These are phyloP conservation scores for Labeo catla DNA, from an alignment of 2,113 vertebrate species.

Conservation along the genomic window DNA sequence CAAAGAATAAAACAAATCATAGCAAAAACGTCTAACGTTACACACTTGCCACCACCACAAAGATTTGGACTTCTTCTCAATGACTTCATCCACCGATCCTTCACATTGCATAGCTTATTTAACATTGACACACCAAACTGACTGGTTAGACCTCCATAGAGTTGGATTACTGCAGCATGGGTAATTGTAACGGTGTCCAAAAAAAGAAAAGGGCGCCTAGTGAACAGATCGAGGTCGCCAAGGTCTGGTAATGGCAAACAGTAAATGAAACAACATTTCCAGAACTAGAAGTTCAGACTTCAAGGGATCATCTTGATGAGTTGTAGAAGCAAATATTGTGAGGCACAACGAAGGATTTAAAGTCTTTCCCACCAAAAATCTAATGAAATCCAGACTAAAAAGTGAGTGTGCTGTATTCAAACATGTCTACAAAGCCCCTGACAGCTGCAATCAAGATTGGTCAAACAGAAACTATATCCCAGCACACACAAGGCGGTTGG, in stretches of 20 bases:
- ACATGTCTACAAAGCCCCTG: conserved; percentile 4
- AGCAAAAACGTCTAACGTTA: not conserved
- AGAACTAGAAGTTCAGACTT: not conserved
- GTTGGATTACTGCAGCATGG: not conserved
- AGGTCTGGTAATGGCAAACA: not conserved
- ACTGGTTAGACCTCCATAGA: not conserved
- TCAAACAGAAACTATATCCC: conserved; percentile 6
- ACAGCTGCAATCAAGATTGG: conserved; percentile 31
- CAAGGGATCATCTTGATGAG: not conserved
- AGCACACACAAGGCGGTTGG: not conserved
- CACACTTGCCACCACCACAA: conserved; percentile 2
- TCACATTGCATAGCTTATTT: conserved; percentile 3
- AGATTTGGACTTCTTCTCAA: not conserved
- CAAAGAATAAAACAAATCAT: not conserved
- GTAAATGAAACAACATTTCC: not conserved
- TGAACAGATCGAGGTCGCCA: not conserved
- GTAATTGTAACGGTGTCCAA: not conserved
- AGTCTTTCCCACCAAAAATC: conserved; percentile 1
- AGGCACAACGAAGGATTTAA: not conserved
- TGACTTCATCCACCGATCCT: conserved; percentile 10
- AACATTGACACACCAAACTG: not conserved
- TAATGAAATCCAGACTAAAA: conserved; percentile 15
- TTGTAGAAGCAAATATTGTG: not conserved
- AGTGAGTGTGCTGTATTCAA: not conserved
- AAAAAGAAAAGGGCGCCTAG: not conserved